A percentile compares a stretch with the other conserved stretches of the same genome.
Evolutionary conservation across 2,888 invertebrate species (phyloP).

Genomic region (Formica aserva): DNA sequence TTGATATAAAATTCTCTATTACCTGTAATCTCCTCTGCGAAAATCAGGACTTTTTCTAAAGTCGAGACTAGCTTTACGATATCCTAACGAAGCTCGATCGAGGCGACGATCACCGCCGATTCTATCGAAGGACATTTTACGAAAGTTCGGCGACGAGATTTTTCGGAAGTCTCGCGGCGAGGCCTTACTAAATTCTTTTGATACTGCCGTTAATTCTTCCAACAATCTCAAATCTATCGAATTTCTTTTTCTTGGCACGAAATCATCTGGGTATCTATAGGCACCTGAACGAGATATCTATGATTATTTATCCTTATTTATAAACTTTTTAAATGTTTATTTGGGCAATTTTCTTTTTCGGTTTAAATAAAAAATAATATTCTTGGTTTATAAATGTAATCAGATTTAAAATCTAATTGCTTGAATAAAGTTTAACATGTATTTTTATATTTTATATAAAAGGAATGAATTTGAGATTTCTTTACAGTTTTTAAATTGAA

Average conservation of each 20-base stretch:
- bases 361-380: not conserved
- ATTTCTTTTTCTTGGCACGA: slow-evolving; percentile 82
- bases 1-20: slow-evolving; percentile 44
- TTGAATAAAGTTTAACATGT: slow-evolving; percentile 8
- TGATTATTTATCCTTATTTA: slow-evolving; percentile 19
- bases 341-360: not conserved
- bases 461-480: slow-evolving; percentile 1
- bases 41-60: slow-evolving; percentile 83
- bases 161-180: slow-evolving; percentile 83
- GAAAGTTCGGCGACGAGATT: slow-evolving; percentile 82
- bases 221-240: slow-evolving; percentile 82
- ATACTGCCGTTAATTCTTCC: slow-evolving; percentile 79
- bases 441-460: not conserved
- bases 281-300: slow-evolving; percentile 69
- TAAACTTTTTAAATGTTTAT: slow-evolving; percentile 9
- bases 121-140: slow-evolving; percentile 84
- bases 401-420: not conserved
- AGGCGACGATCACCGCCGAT: slow-evolving; percentile 80
- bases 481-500: not conserved
- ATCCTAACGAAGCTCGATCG: slow-evolving; percentile 78
- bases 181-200: slow-evolving; percentile 76
- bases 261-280: slow-evolving; percentile 83
- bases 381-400: not conserved
- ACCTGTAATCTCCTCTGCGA: slow-evolving; percentile 82
- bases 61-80: slow-evolving; percentile 83